Evolutionary conservation across 2,113 vertebrate species (phyloP).

Genomic region (Nymphicus hollandicus): DNA sequence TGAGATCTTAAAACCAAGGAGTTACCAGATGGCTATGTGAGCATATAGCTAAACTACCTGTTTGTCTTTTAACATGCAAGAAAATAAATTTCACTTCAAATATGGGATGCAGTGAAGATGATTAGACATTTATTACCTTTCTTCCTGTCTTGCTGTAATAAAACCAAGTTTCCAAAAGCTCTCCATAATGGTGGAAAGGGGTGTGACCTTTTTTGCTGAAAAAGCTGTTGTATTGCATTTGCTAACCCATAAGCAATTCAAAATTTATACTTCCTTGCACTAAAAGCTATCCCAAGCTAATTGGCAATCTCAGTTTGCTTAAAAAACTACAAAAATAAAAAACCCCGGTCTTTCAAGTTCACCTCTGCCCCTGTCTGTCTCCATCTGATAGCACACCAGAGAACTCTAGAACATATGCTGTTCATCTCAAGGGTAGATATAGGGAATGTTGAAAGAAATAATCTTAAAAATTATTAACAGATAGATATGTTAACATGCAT

Average conservation of each 20-base stretch:
- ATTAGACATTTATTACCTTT: neutral
- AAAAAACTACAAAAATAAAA: neutral
- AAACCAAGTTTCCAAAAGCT: neutral
- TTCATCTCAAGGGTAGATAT: neutral
- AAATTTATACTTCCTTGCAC: neutral
- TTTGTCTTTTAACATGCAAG: neutral
- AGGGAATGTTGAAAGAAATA: neutral
- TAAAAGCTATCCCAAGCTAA: neutral
- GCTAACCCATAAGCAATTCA: neutral
- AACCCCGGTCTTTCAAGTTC: neutral
- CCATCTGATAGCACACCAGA: neutral
- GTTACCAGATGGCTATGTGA: neutral
- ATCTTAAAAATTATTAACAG: neutral
- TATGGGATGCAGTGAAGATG: neutral
- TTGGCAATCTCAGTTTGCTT: neutral
- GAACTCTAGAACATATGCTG: neutral
- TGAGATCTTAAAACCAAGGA: neutral
- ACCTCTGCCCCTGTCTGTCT: neutral
- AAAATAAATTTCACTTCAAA: slow-evolving; percentile 3
- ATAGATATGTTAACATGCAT: neutral
- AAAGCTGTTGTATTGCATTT: neutral
- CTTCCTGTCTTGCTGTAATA: neutral
- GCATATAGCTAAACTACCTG: neutral
- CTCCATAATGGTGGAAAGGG: neutral
- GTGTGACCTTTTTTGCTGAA: neutral